A percentile compares a stretch with the other conserved stretches of the same genome.
Evolutionary conservation across 2,113 vertebrate species (phyloP).

Genomic region (Helogale parvula): DNA sequence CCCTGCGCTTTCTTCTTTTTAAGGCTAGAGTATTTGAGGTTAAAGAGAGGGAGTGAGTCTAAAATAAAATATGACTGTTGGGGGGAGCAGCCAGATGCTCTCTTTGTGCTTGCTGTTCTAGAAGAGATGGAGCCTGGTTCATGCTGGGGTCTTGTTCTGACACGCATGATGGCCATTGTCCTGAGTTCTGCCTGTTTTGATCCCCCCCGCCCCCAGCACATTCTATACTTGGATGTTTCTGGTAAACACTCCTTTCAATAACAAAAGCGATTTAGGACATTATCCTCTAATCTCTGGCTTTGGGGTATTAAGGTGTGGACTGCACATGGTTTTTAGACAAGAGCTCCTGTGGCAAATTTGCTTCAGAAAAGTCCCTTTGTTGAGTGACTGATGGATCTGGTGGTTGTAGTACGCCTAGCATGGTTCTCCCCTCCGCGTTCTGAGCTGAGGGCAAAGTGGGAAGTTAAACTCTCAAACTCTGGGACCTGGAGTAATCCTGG

Average conservation of each 20-base stretch:
- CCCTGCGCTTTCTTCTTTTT: neutral
- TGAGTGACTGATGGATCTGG: neutral
- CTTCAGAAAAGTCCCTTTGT: neutral
- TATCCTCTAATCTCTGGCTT: neutral
- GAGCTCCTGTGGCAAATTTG: neutral
- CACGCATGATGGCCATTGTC: rapidly evolving
- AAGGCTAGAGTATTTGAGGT: neutral
- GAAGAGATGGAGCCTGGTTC: no score
- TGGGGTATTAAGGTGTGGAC: neutral
- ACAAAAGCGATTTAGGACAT: neutral
- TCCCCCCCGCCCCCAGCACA: no score
- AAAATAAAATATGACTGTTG: conserved; percentile 31
- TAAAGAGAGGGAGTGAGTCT: neutral
- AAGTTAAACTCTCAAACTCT: neutral
- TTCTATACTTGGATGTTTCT: neutral
- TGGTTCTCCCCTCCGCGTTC: neutral
- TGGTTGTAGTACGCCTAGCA: rapidly evolving
- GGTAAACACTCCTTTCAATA: neutral
- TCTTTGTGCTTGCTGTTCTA: neutral
- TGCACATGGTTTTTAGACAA: neutral
- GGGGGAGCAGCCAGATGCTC: neutral
- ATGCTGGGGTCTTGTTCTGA: neutral
- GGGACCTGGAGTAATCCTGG: neutral
- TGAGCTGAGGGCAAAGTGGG: neutral
- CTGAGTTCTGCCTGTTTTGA: neutral